Base-by-base conservation (phyloP, 37 sponge, comb jelly and placozoan species). In the Ephydatia muelleri region DNA sequence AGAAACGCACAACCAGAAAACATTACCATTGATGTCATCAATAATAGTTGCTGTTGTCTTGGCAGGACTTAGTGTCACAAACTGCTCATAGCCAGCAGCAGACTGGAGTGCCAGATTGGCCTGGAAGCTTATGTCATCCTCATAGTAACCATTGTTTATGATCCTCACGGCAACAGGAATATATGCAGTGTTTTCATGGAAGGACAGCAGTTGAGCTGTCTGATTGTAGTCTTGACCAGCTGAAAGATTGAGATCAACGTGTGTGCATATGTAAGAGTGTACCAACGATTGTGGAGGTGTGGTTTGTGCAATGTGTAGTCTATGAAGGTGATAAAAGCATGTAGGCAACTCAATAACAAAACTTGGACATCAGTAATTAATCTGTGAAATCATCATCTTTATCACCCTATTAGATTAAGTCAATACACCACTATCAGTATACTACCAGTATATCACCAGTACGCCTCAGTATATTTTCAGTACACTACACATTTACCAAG, bases 401-500 rank as follows among this genome's bases (percentile, higher is more conserved):
- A 43, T 43, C 43, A 43, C 43, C 6, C 6, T 6, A 43, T 43
- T 43, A 43, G 6, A 11, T 57, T 57, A 21, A 14, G 19, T 11
- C 19, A 1, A 57, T 57, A 14, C 57, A 13, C 57, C 12, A 57
- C 19, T 11, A 57, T 57, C 19, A 57, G n/a, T 21, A 13, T 16
- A 57, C 57, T 1, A 57, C 16, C 57, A 57, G 9, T 57, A 14
- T 1, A 57, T 57, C 57, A 57, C 16, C 57, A 57, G 14, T 49
- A 64, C 33, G n/a, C 5, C 65, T 9, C 40, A n/a, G 9, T 57
- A 14, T 1, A 57, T 57, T 21, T 19, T 57, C 57, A 57, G 14
- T 49, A 64, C 33, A n/a, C 5, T 29, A 27, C 40, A n/a, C 27
- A 72, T n/a, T 83, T 29, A 90, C 90, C 38, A 30, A 3, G 48